These are phyloP conservation scores for Drosophila neonasuta DNA, from an alignment of 2,888 invertebrate genomes.

Conservation along the genomic window DNA sequence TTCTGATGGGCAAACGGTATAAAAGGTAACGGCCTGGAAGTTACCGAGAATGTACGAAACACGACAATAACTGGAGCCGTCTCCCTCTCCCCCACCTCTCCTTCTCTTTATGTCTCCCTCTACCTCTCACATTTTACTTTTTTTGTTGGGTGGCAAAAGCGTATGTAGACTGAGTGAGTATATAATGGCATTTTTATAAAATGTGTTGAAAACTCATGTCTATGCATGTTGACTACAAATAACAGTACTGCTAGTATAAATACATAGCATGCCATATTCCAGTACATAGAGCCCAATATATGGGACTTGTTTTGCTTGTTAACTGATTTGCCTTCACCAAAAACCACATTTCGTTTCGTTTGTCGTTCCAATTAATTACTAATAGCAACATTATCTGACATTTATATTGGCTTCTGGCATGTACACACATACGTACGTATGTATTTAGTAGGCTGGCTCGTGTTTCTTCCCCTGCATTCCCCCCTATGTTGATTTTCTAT, in stretches of 20 bases:
- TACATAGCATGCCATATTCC: constrained; percentile 3
- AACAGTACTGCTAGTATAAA: constrained; percentile 5
- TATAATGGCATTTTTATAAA: constrained; percentile 13
- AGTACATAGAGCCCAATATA: constrained; percentile 13
- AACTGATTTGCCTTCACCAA: constrained; percentile 12
- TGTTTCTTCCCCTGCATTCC: neutral
- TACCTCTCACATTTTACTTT: neutral
- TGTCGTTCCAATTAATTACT: constrained; percentile 21
- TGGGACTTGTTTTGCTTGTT: constrained; percentile 11
- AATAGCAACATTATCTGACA: constrained; percentile 23
- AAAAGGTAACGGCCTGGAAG: constrained; percentile 75
- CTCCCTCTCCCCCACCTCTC: neutral
- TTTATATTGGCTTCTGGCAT: constrained; percentile 20
- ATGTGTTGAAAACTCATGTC: constrained; percentile 25
- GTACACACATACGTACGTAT: neutral
- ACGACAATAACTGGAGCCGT: constrained; percentile 49
- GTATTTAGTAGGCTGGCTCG: neutral
- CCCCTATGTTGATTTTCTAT: neutral
- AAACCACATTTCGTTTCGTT: constrained; percentile 14
- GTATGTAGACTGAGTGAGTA: constrained; percentile 6
- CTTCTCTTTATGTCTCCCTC: neutral
- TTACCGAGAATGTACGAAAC: constrained; percentile 54
- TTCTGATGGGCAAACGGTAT: constrained; percentile 70
- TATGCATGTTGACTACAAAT: constrained; percentile 25
- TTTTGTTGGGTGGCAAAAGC: constrained; percentile 15